Percentiles rank a stretch among this genome's conserved stretches.
phyloP scores from a whole-genome alignment of 1,140 invertebrate species.

The Drosophila funebris region DNA sequence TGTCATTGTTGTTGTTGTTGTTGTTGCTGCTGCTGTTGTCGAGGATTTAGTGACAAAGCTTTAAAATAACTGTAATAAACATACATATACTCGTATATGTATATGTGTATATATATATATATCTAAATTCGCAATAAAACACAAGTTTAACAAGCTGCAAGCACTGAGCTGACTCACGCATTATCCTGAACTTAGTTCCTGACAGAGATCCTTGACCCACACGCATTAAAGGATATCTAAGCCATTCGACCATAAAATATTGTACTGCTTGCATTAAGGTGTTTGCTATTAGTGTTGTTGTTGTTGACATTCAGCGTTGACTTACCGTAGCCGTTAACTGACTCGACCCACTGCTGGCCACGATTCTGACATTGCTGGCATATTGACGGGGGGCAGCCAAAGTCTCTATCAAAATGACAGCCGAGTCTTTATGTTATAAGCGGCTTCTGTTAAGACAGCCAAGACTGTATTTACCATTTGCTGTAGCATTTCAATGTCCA shows the following conservation, averaged over 20 bases:
- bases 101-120: neutral
- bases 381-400: neutral
- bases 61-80: slow-evolving; percentile 62
- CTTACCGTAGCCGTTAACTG: slow-evolving; percentile 6
- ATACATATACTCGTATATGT: slow-evolving; percentile 36
- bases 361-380: slow-evolving; percentile 14
- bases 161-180: slow-evolving; percentile 50
- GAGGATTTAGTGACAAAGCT: slow-evolving; percentile 43
- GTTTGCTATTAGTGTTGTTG: slow-evolving; percentile 48
- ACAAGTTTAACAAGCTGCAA: slow-evolving; percentile 30
- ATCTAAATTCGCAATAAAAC: slow-evolving; percentile 42
- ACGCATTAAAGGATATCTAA: slow-evolving; percentile 17
- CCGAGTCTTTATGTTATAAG: neutral
- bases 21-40: slow-evolving; percentile 18
- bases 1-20: slow-evolving; percentile 12
- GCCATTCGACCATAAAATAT: slow-evolving; percentile 54
- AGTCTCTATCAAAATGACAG: slow-evolving; percentile 11
- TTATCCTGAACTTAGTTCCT: slow-evolving; percentile 24
- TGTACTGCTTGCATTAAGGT: slow-evolving; percentile 51
- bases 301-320: neutral
- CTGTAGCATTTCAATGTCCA: neutral
- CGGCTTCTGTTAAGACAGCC: neutral
- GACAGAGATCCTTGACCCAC: slow-evolving; percentile 33
- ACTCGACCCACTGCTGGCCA: slow-evolving; percentile 6
- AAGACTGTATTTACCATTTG: neutral